phyloP scores from a whole-genome alignment of 2,113 vertebrate genomes.

The Chaetops frenatus region DNA sequence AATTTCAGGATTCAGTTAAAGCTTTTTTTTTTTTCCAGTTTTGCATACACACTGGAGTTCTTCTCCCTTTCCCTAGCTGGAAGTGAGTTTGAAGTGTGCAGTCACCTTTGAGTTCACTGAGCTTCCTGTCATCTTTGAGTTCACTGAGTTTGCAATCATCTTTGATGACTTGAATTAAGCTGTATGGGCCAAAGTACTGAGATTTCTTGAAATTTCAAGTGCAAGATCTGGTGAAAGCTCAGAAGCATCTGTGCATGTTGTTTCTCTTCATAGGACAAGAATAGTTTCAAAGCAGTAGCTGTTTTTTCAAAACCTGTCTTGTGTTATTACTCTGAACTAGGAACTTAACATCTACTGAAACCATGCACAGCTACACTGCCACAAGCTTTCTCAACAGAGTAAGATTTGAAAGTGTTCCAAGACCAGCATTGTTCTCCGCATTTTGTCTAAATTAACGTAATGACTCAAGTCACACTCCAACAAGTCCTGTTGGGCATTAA shows the following conservation, averaged over 20 bases:
- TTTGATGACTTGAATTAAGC: background rate
- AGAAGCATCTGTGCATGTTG: background rate
- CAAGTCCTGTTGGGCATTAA: background rate
- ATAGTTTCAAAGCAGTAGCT: background rate
- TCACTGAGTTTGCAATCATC: background rate
- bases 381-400: background rate
- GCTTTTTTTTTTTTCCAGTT: background rate
- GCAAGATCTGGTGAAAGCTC: background rate
- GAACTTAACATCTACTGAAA: background rate
- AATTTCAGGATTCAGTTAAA: background rate
- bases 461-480: background rate
- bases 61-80: background rate
- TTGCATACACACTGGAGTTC: background rate
- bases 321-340: background rate
- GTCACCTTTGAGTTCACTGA: background rate
- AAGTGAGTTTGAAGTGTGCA: background rate
- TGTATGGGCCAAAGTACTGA: background rate
- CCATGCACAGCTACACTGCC: background rate
- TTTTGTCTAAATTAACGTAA: background rate
- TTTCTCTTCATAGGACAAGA: background rate
- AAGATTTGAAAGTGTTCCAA: slow-evolving; percentile 31
- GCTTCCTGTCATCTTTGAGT: background rate
- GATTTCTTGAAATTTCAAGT: background rate
- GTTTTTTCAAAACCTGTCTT: slow-evolving; percentile 15
- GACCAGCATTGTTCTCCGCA: background rate